A percentile compares a stretch with the other conserved stretches of the same genome.
phyloP scores from a whole-genome alignment of 2,113 vertebrate species.

The Gallinago media region DNA sequence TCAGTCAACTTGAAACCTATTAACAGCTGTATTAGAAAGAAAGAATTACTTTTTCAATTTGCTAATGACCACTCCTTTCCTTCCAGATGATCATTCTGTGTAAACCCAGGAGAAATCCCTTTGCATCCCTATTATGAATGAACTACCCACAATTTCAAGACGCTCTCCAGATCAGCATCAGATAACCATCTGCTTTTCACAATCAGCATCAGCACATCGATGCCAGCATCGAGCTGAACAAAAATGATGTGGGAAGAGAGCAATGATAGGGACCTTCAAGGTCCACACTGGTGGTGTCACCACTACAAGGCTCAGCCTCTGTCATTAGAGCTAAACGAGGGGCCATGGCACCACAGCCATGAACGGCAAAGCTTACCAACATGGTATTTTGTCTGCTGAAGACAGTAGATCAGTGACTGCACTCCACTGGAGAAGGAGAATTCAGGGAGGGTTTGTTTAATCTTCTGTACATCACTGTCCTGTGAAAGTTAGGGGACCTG shows the following conservation, averaged over 20 bases:
- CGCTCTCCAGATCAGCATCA: neutral
- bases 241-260: neutral
- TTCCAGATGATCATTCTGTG: neutral
- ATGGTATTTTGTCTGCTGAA: neutral
- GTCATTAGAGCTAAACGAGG: neutral
- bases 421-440: neutral
- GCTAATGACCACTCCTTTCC: neutral
- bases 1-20: constrained; percentile 35
- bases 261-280: neutral
- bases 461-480: neutral
- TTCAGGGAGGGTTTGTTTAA: neutral
- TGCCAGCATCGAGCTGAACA: neutral
- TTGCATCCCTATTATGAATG: neutral
- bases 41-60: neutral
- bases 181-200: neutral
- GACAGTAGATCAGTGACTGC: neutral
- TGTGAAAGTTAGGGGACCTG: neutral
- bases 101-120: neutral
- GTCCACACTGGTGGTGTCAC: neutral
- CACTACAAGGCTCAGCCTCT: neutral
- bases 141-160: neutral
- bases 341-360: neutral
- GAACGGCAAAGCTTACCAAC: neutral
- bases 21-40: constrained; percentile 22
- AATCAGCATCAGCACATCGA: fast-evolving